Evolutionary conservation across 2,797 vertebrate genomes (phyloP).

Genomic region (Bradypodion ventrale): DNA sequence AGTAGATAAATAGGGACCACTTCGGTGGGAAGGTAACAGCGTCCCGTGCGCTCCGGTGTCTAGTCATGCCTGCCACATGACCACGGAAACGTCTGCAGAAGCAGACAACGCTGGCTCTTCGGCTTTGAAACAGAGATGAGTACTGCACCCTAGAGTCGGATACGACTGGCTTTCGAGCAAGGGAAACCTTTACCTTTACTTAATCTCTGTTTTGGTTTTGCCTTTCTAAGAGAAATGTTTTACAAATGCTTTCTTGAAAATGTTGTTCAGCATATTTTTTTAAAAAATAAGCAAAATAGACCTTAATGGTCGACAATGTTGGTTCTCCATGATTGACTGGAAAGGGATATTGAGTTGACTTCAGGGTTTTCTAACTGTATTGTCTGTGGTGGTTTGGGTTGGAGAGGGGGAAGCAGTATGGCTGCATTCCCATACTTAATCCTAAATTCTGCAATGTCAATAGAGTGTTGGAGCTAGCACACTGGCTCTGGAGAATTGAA

Average conservation of each 20-base stretch:
- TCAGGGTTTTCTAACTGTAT: not conserved
- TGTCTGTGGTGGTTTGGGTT: not conserved
- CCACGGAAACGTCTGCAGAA: too few species aligned
- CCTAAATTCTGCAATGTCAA: not conserved
- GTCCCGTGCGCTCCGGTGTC: too few species aligned
- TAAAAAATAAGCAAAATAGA: not conserved
- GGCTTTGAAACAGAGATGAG: too few species aligned
- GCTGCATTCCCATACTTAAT: not conserved
- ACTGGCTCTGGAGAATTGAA: too few species aligned
- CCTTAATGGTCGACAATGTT: not conserved
- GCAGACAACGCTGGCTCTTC: too few species aligned
- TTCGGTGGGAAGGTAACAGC: too few species aligned
- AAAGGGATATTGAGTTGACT: not conserved
- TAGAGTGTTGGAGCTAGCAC: too few species aligned
- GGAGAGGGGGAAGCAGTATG: not conserved
- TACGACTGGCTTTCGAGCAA: too few species aligned
- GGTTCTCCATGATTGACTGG: not conserved
- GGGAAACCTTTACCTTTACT: too few species aligned
- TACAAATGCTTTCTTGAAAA: not conserved
- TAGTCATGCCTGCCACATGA: too few species aligned
- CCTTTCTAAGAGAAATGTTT: not conserved
- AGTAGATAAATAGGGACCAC: too few species aligned
- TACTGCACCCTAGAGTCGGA: too few species aligned
- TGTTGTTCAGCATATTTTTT: not conserved
- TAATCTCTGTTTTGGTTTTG: not conserved